These are phyloP conservation scores for Opisthograptis luteolata DNA, from an alignment of 2,888 invertebrate genomes.

Conservation along the genomic window DNA sequence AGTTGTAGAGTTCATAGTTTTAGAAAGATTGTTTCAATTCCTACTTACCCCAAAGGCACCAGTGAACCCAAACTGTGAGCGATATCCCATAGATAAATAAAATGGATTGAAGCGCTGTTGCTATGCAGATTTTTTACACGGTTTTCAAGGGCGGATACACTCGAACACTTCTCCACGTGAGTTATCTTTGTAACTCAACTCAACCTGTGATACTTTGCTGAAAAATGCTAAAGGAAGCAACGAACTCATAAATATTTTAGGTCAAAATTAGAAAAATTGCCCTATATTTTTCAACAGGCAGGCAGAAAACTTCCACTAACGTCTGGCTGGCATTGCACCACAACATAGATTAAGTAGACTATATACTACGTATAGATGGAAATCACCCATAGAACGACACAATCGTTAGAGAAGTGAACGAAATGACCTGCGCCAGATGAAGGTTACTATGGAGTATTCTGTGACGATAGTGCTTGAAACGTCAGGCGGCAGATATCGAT, in stretches of 20 bases:
- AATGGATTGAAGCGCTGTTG: constrained; percentile 72
- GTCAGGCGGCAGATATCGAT: no score
- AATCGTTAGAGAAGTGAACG: no score
- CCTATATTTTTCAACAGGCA: constrained; percentile 5
- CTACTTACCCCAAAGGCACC: constrained; percentile 71
- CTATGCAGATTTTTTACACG: constrained; percentile 78
- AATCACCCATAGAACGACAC: no score
- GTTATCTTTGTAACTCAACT: constrained; percentile 28
- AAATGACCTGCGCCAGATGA: no score
- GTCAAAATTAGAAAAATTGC: constrained; percentile 12
- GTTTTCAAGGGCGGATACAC: constrained; percentile 79
- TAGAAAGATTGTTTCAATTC: background rate
- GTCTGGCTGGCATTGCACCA: no score
- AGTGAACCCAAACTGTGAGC: constrained; percentile 48
- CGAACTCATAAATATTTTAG: background rate
- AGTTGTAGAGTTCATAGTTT: background rate
- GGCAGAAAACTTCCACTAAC: constrained; percentile 13
- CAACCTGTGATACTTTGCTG: constrained; percentile 29
- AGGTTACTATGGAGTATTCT: no score
- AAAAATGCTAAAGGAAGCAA: background rate
- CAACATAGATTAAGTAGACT: no score
- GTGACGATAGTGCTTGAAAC: no score
- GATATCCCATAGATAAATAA: constrained; percentile 61
- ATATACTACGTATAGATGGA: no score
- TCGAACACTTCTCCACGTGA: constrained; percentile 48